These are phyloP conservation scores for Sesia apiformis DNA, from an alignment of 2,888 invertebrate genomes.

Conservation along the genomic window DNA sequence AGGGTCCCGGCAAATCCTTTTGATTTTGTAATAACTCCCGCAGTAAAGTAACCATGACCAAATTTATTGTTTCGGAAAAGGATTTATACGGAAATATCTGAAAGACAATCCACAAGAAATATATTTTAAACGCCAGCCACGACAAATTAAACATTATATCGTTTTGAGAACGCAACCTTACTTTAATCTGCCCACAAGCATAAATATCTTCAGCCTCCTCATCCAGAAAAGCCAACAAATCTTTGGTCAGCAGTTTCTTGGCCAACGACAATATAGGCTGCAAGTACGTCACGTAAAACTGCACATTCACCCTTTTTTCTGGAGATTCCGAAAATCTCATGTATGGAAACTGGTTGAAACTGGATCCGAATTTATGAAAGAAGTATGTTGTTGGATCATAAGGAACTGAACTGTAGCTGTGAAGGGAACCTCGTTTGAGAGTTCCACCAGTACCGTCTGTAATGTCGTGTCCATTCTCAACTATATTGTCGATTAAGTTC, in stretches of 20 bases:
- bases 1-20: conserved; percentile 89
- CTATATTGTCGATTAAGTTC: conserved; percentile 73
- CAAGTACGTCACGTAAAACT: conserved; percentile 85
- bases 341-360: conserved; percentile 92
- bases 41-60: conserved; percentile 93
- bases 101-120: background rate
- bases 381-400: conserved; percentile 90
- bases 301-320: conserved; percentile 77
- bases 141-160: background rate
- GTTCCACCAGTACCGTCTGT: conserved; percentile 43
- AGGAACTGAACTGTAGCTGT: conserved; percentile 78
- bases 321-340: conserved; percentile 84
- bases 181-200: conserved; percentile 78
- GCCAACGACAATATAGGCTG: conserved; percentile 86
- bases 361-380: conserved; percentile 93
- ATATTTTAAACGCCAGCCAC: background rate
- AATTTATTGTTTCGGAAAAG: conserved; percentile 94
- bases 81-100: conserved; percentile 93
- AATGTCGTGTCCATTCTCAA: conserved; percentile 50
- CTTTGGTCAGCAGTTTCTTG: conserved; percentile 90
- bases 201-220: conserved; percentile 88
- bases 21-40: conserved; percentile 93
- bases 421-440: conserved; percentile 58
- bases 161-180: conserved; percentile 15
- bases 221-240: conserved; percentile 86